phyloP scores from a whole-genome alignment of 92 coral and sea anemone species.

The Palythoa grandiflora region DNA sequence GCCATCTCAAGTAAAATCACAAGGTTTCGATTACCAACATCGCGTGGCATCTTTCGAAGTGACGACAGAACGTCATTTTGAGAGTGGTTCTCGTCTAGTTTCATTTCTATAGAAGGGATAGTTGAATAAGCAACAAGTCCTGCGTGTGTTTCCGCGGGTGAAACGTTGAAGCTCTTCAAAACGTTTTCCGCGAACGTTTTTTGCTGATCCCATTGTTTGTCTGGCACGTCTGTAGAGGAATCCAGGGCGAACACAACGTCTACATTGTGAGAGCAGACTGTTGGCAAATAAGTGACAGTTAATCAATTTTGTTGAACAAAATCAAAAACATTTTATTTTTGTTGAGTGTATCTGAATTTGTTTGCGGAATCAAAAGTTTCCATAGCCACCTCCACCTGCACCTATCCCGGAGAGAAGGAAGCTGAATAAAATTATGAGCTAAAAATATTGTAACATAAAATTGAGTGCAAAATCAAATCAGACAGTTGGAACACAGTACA shows the following conservation, averaged over 20 bases:
- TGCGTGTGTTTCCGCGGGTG: conserved; percentile 84
- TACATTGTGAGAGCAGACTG: conserved; percentile 89
- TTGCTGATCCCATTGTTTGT: conserved; percentile 89
- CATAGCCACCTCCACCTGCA: too few species aligned
- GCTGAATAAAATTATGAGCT: too few species aligned
- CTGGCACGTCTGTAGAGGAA: conserved; percentile 89
- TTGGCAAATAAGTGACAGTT: background rate
- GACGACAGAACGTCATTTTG: conserved; percentile 77
- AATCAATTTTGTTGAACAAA: background rate
- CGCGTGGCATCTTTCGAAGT: conserved; percentile 76
- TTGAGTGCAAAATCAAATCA: too few species aligned
- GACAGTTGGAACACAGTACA: too few species aligned
- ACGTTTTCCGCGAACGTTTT: conserved; percentile 80
- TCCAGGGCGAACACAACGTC: conserved; percentile 97
- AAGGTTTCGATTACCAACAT: conserved; percentile 87
- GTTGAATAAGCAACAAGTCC: conserved; percentile 95
- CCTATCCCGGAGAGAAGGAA: too few species aligned
- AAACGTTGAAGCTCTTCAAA: conserved; percentile 71
- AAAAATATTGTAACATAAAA: too few species aligned
- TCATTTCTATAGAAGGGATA: conserved; percentile 88
- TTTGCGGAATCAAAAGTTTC: too few species aligned
- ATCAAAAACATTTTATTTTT: too few species aligned
- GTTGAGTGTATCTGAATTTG: too few species aligned
- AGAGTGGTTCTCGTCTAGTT: conserved; percentile 84
- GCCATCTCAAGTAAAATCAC: conserved; percentile 96